Evolutionary conservation across 1,140 invertebrate species (phyloP).

Genomic region (Piezodorus guildinii): DNA sequence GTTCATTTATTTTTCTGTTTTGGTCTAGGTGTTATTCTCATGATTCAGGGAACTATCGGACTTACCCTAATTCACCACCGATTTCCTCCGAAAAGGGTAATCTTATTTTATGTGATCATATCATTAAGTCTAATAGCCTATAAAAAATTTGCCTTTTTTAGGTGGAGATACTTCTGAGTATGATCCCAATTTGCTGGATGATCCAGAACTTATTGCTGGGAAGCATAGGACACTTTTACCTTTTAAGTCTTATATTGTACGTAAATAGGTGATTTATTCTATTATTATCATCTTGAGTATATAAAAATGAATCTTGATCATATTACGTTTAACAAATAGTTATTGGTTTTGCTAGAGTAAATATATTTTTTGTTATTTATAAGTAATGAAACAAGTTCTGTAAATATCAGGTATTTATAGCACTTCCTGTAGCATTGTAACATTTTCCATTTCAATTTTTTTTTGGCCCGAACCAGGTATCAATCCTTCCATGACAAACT

Average conservation of each 20-base stretch:
- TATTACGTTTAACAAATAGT: neutral
- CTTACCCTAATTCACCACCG: conserved; percentile 20
- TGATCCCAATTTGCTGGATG: conserved; percentile 72
- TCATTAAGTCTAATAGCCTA: too few species aligned
- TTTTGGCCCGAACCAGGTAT: too few species aligned
- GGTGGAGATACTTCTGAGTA: conserved; percentile 16
- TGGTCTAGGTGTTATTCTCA: conserved; percentile 24
- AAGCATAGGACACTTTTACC: conserved; percentile 89
- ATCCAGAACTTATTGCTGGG: conserved; percentile 88
- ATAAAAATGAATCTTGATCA: too few species aligned
- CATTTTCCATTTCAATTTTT: too few species aligned
- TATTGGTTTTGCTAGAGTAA: too few species aligned
- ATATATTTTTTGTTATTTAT: too few species aligned
- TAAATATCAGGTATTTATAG: too few species aligned
- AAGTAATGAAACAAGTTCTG: too few species aligned
- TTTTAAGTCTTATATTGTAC: conserved; percentile 84
- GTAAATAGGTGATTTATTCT: neutral
- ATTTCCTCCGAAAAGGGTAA: conserved; percentile 12
- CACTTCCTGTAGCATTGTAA: too few species aligned
- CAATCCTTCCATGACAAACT: too few species aligned
- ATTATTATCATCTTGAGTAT: neutral
- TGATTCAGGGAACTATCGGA: conserved; percentile 18
- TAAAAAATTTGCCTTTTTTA: neutral
- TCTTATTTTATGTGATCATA: too few species aligned
- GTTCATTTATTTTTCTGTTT: neutral